Evolutionary conservation across 2,888 invertebrate genomes (phyloP).

Genomic region (Megaustenia siamemsis): DNA sequence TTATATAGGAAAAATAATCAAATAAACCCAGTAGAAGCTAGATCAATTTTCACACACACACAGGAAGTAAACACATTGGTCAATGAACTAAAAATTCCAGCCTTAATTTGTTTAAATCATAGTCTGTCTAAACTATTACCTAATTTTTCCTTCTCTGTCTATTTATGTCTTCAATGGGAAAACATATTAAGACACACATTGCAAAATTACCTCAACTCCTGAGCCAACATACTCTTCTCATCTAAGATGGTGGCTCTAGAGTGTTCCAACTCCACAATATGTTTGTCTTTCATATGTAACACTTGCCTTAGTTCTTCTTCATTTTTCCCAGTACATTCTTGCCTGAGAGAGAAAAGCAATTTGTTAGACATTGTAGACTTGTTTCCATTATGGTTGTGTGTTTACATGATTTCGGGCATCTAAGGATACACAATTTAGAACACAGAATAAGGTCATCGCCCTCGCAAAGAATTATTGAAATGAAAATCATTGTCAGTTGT

Average conservation of each 20-base stretch:
- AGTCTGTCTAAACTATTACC: neutral
- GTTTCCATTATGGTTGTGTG: no score
- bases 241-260: constrained; percentile 65
- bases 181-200: neutral
- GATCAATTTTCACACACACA: neutral
- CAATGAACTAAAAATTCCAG: no score
- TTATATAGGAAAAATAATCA: no score
- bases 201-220: constrained; percentile 63
- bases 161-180: neutral
- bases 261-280: constrained; percentile 70
- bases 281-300: constrained; percentile 68
- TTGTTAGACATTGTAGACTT: neutral
- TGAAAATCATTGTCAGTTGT: no score
- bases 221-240: constrained; percentile 62
- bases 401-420: no score
- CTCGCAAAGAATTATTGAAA: no score
- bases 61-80: no score
- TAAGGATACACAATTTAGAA: no score
- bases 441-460: no score
- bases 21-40: no score
- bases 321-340: constrained; percentile 58
- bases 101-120: no score
- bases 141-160: neutral
- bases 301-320: constrained; percentile 61
- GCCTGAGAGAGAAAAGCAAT: constrained; percentile 55